Evolutionary conservation across 2,888 invertebrate genomes (phyloP).

Genomic region (Amblyjoppa fuscipennis): DNA sequence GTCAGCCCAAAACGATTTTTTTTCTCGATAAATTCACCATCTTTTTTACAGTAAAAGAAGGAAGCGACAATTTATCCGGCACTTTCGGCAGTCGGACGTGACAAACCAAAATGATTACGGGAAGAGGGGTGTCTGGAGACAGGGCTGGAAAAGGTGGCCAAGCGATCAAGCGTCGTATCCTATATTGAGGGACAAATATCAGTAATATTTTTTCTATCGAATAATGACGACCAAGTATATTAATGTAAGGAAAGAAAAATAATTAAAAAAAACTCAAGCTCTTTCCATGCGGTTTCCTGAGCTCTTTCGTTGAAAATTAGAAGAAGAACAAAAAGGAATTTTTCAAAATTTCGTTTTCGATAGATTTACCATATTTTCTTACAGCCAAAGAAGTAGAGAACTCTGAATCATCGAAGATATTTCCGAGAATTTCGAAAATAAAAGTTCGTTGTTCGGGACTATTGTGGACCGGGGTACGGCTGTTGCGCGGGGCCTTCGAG

Average conservation of each 20-base stretch:
- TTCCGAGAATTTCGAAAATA: not conserved
- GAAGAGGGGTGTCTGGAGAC: too few species aligned
- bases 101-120: too few species aligned
- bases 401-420: not conserved
- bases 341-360: not conserved
- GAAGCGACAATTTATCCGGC: not conserved
- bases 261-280: not conserved
- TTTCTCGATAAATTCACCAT: too few species aligned
- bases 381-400: not conserved
- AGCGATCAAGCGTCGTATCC: not conserved
- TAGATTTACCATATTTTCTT: not conserved
- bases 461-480: not conserved
- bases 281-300: not conserved
- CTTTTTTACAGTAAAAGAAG: too few species aligned
- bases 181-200: too few species aligned
- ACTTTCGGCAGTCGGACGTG: not conserved
- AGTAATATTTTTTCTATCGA: too few species aligned
- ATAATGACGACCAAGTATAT: too few species aligned
- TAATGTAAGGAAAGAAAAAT: too few species aligned
- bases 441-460: not conserved
- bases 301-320: not conserved
- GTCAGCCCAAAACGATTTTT: too few species aligned
- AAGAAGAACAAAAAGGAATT: not conserved
- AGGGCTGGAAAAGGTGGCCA: too few species aligned
- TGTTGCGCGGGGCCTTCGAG: constrained; percentile 1